Evolutionary conservation across 2,797 vertebrate species (phyloP).

Genomic region (Schizothorax lantsangensis): DNA sequence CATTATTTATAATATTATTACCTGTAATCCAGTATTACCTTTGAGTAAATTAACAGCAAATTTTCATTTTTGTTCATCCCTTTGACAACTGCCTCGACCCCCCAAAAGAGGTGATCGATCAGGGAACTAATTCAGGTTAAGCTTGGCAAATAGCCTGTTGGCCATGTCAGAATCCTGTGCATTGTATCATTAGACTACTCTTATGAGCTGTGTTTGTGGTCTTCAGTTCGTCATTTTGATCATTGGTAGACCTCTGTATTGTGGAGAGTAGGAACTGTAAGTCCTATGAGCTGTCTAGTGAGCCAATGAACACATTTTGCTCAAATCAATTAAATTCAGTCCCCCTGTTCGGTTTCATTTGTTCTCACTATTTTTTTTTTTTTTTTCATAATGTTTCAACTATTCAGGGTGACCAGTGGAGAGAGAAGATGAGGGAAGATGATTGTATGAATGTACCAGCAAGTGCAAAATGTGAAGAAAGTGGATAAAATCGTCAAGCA

Average conservation of each 20-base stretch:
- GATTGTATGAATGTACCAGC: not conserved
- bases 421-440: conserved; percentile 4
- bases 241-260: too few relatives aligned
- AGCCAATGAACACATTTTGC: not conserved
- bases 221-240: not conserved
- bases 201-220: not conserved
- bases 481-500: not conserved
- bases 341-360: not conserved
- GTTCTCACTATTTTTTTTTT: not conserved
- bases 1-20: too few relatives aligned
- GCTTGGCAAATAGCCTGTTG: too few relatives aligned
- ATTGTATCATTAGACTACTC: not conserved
- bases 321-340: not conserved
- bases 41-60: too few relatives aligned
- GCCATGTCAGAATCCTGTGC: not conserved
- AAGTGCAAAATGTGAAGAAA: not conserved
- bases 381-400: not conserved
- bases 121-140: too few relatives aligned
- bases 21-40: too few relatives aligned
- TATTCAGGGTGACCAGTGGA: not conserved
- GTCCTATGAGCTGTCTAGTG: not conserved
- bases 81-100: too few relatives aligned
- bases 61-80: too few relatives aligned
- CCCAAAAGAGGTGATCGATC: too few relatives aligned
- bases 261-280: not conserved